Base-by-base conservation (phyloP, 2,113 vertebrate genomes). In the Camelus bactrianus region DNA sequence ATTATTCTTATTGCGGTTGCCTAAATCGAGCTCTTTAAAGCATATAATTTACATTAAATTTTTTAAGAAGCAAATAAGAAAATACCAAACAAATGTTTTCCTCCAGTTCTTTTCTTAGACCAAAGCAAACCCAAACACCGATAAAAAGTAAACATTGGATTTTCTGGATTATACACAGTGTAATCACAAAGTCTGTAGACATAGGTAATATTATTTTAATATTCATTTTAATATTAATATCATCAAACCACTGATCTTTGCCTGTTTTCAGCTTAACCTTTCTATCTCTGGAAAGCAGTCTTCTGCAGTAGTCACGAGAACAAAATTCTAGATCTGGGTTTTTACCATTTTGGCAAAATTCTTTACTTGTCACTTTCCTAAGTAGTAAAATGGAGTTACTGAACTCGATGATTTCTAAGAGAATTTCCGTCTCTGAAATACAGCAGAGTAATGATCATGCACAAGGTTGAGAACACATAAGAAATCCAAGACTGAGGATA, bases 221-320 rank as follows among this genome's bases (percentile, higher is more conserved):
- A 32, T 82, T 87, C 69, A 60, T 32, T 83, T 93, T 77, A 77
- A 87, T 48, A 58, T 87, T 54, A 83, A 32, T 72, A 46, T 79
- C 20, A 79, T 69, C 30, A 94, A 80, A 38, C 6, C 17, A 50
- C 48, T 58, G 12, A 38, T 48, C 19, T 69, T 93, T 42, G n/a
- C 16, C 48, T 30, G 4, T n/a, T 60, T 88, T 4, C 42, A 50
- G 30, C 14, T 73, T 91, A 60, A 42, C 3, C 15, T 88, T 84
- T 16, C 38, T 60, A 67, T 65, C 46, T 93, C 81, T 93, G 48
- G 9, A 91, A 75, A 48, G 26, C 11, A 26, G 7, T 70, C 52
- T 75, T 89, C 67, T 32, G 6, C 8, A 60, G 30, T 16, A 28
- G 52, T n/a, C 64, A 72, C 46, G 13, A 60, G 54, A 89, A 91